Percentiles rank a stretch among this genome's conserved stretches.
These are phyloP conservation scores for Scopus umbretta DNA, from an alignment of 2,113 vertebrate species.

Conservation along the genomic window DNA sequence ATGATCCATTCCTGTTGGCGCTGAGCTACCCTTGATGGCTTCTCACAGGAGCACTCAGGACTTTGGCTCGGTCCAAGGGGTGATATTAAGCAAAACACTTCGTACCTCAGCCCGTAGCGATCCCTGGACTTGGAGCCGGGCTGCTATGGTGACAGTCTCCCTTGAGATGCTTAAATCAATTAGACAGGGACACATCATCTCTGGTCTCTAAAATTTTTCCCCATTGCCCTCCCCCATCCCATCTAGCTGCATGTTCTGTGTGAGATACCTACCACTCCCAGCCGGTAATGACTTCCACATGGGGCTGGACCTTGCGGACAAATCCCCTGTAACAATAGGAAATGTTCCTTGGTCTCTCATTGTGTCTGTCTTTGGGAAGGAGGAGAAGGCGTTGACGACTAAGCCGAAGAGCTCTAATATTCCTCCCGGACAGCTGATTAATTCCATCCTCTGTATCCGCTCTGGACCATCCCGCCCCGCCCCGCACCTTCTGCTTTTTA, in stretches of 20 bases:
- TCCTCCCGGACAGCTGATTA: conserved; percentile 62
- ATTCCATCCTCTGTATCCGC: conserved; percentile 62
- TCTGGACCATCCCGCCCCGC: conserved; percentile 29
- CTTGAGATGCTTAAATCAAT: conserved; percentile 4
- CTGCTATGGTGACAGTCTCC: conserved; percentile 33
- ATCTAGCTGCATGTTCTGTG: conserved; percentile 14
- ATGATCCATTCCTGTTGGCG: background rate
- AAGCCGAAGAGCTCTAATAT: conserved; percentile 52
- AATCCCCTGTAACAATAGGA: conserved; percentile 60
- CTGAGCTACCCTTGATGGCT: background rate
- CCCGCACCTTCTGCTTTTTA: conserved; percentile 53
- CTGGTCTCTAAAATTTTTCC: conserved; percentile 24
- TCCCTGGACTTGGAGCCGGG: background rate
- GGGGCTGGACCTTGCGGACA: conserved; percentile 50
- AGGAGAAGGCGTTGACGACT: conserved; percentile 63
- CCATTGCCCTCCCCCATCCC: conserved; percentile 33
- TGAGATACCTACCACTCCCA: conserved; percentile 61
- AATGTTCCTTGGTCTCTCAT: conserved; percentile 61
- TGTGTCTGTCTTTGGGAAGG: conserved; percentile 63
- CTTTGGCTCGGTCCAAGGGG: background rate
- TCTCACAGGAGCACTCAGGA: background rate
- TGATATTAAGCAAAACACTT: background rate
- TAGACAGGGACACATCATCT: conserved; percentile 4
- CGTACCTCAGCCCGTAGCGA: background rate
- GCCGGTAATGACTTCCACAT: conserved; percentile 69